phyloP scores from a whole-genome alignment of 1,140 invertebrate species.

The Nasonia vitripennis region DNA sequence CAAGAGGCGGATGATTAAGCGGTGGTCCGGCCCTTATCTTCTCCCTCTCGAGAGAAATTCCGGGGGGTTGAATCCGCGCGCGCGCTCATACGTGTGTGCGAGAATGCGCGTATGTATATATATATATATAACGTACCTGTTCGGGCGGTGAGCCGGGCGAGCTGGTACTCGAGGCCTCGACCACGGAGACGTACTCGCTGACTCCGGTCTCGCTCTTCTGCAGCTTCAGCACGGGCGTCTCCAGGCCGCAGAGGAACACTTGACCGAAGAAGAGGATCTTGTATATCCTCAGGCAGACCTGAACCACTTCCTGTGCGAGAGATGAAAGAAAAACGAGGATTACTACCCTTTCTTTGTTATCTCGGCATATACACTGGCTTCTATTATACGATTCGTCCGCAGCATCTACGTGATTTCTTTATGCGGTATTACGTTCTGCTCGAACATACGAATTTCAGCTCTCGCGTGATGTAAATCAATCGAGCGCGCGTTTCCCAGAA shows the following conservation, averaged over 20 bases:
- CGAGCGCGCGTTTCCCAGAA: no score
- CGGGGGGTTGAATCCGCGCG: background rate
- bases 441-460: no score
- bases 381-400: no score
- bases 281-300: conserved; percentile 83
- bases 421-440: no score
- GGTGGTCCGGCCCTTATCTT: background rate
- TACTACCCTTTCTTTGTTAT: background rate
- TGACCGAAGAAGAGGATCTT: conserved; percentile 89
- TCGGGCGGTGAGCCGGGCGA: conserved; percentile 75
- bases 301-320: conserved; percentile 79
- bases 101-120: background rate
- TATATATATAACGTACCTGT: conserved; percentile 73
- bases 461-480: background rate
- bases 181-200: conserved; percentile 84
- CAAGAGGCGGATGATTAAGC: conserved; percentile 27
- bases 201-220: conserved; percentile 80
- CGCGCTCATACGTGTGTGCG: background rate
- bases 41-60: background rate
- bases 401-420: no score
- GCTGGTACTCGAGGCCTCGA: conserved; percentile 75
- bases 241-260: conserved; percentile 92
- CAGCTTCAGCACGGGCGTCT: conserved; percentile 87
- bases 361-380: no score
- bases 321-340: background rate